These are phyloP conservation scores for Rhopalosiphum nymphaeae DNA, from an alignment of 2,888 invertebrate species.

Conservation along the genomic window DNA sequence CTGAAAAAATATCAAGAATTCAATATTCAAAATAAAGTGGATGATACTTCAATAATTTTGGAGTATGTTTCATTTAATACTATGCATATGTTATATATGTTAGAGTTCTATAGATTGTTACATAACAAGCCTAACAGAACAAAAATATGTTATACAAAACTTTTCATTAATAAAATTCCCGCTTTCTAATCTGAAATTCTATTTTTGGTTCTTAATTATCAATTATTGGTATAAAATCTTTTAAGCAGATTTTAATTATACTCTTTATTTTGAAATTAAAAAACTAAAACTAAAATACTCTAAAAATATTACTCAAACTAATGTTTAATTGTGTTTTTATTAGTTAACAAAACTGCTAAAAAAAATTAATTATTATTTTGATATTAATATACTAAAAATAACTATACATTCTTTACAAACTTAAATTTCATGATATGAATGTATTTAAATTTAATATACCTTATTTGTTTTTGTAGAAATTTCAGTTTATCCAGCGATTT, in stretches of 20 bases:
- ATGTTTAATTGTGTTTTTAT: not conserved
- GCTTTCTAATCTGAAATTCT: not conserved
- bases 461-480: not conserved
- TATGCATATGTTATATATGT: not conserved
- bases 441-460: not conserved
- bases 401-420: not conserved
- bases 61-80: slow-evolving; percentile 28
- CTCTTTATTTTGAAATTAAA: not conserved
- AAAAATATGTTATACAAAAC: not conserved
- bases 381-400: not conserved
- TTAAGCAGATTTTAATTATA: not conserved
- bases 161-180: not conserved
- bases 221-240: not conserved
- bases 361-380: not conserved
- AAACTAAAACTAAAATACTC: not conserved
- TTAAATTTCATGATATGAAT: not conserved
- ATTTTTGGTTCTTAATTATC: not conserved
- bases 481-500: slow-evolving; percentile 26
- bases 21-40: slow-evolving; percentile 36
- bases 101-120: not conserved
- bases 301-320: not conserved
- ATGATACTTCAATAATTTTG: slow-evolving; percentile 50
- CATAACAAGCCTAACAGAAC: not conserved
- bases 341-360: not conserved
- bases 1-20: not conserved